Percentiles rank a stretch among this genome's conserved stretches.
Conservation (phyloP, 2,888 invertebrate species). For the Cerceris ruficornis region DNA sequence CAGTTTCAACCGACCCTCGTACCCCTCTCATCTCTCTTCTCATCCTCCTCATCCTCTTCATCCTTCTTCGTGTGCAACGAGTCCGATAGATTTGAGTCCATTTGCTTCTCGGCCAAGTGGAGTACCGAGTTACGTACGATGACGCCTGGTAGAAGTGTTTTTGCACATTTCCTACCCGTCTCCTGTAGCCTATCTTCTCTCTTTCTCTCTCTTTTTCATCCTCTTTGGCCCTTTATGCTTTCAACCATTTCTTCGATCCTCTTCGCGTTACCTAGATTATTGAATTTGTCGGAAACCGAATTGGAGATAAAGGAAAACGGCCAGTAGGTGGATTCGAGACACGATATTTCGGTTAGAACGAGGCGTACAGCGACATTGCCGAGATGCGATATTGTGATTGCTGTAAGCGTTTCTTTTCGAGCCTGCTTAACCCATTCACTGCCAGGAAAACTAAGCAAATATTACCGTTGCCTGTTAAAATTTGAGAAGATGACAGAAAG, state of each 20-base stretch:
- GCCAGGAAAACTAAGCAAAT: too few species aligned
- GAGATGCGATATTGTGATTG: neutral
- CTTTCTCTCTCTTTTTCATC: neutral
- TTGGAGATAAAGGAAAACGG: too few species aligned
- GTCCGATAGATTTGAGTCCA: conserved; percentile 58
- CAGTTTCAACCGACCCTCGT: conserved; percentile 40
- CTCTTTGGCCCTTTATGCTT: neutral
- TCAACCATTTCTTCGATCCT: too few species aligned
- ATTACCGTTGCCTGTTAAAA: too few species aligned
- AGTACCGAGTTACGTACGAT: conserved; percentile 23
- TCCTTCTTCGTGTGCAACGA: conserved; percentile 41
- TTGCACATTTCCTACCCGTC: neutral
- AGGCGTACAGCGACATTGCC: neutral
- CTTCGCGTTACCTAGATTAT: too few species aligned
- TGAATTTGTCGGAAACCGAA: too few species aligned
- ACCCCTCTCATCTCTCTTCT: conserved; percentile 16
- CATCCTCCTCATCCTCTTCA: conserved; percentile 1
- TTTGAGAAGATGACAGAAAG: too few species aligned
- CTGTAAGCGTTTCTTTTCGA: neutral
- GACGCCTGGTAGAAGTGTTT: neutral
- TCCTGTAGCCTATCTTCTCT: neutral
- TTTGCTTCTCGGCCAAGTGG: conserved; percentile 48
- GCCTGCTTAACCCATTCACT: too few species aligned
- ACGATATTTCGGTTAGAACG: neutral
- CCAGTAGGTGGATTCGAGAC: neutral